phyloP scores from a whole-genome alignment of 2,113 vertebrate species.

The Poecile atricapillus region DNA sequence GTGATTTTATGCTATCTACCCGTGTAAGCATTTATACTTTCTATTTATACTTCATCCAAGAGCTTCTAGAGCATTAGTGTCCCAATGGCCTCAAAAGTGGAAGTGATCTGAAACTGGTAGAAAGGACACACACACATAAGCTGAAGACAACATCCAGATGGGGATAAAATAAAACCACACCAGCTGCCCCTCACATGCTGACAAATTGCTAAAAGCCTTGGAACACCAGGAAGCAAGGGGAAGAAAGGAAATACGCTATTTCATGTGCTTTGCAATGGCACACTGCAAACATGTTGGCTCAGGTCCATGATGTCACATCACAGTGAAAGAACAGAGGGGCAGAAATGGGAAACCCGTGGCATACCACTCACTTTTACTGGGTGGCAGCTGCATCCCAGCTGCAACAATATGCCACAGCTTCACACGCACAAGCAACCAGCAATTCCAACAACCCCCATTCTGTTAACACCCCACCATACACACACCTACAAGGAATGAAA shows the following conservation, averaged over 20 bases:
- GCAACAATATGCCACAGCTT: background rate
- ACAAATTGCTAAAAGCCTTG: background rate
- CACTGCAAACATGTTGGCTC: background rate
- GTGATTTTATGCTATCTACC: background rate
- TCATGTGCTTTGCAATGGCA: background rate
- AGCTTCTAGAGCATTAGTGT: background rate
- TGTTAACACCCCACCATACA: background rate
- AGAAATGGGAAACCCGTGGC: background rate
- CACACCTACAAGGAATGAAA: background rate
- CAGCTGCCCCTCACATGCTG: background rate
- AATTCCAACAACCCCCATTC: background rate
- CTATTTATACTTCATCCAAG: background rate
- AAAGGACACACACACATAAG: accelerated
- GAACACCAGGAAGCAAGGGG: background rate
- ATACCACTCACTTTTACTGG: background rate
- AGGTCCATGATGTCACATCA: background rate
- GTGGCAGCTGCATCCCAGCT: background rate
- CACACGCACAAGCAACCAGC: background rate
- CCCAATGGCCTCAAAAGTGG: background rate
- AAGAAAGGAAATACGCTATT: background rate
- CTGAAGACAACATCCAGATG: background rate
- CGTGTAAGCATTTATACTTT: background rate
- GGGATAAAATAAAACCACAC: background rate
- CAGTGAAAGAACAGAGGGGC: background rate
- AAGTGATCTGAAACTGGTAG: background rate